Evolutionary conservation across 2,797 vertebrate species (phyloP).

Genomic region (Typhlichthys subterraneus): DNA sequence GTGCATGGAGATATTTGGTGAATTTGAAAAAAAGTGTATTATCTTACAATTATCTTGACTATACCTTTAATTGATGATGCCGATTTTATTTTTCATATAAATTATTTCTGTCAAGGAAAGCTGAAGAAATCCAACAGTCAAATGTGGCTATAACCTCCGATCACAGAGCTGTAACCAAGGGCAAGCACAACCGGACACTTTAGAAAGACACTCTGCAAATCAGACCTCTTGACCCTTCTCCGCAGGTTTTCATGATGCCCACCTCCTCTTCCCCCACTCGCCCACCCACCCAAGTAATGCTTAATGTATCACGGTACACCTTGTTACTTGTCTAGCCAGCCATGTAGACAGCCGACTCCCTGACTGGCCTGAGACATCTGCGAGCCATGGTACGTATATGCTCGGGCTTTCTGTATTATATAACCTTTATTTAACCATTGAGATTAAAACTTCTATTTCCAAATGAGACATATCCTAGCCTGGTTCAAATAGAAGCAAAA

Average conservation of each 20-base stretch:
- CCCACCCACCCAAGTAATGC: slow-evolving; percentile 73
- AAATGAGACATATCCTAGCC: too few species aligned
- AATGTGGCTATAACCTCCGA: slow-evolving; percentile 67
- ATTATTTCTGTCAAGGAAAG: too few species aligned
- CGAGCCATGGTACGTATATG: too few species aligned
- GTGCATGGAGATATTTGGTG: too few species aligned
- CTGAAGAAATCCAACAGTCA: slow-evolving; percentile 8
- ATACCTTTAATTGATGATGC: too few species aligned
- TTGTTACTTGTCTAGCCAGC: slow-evolving; percentile 53
- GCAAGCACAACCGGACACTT: slow-evolving; percentile 70
- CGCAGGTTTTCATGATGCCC: slow-evolving; percentile 62
- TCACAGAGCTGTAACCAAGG: slow-evolving; percentile 82
- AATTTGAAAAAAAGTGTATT: too few species aligned
- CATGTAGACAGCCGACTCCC: slow-evolving; percentile 34
- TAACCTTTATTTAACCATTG: too few species aligned
- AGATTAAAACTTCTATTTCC: too few species aligned
- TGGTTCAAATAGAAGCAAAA: too few species aligned
- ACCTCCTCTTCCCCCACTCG: background rate
- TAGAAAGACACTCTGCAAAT: slow-evolving; percentile 69
- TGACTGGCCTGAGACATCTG: too few species aligned
- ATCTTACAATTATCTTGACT: too few species aligned
- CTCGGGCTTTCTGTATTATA: slow-evolving; percentile 9
- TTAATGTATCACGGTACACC: slow-evolving; percentile 71
- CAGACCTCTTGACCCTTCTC: slow-evolving; percentile 71
- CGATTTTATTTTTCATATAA: too few species aligned